Evolutionary conservation across 1,140 invertebrate genomes (phyloP).

Genomic region (Brachionus manjavacas): DNA sequence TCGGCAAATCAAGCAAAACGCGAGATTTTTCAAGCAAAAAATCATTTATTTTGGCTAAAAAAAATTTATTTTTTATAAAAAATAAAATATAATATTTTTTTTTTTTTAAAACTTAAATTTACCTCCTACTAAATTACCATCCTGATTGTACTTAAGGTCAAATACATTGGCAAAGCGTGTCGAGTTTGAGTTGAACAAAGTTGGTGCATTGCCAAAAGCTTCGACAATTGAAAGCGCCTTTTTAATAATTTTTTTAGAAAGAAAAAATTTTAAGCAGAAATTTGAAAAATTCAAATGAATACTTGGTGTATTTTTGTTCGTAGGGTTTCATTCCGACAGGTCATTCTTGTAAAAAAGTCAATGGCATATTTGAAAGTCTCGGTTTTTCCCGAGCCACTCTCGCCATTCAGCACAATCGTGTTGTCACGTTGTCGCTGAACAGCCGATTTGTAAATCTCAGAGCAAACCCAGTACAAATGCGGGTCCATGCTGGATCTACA

Average conservation of each 20-base stretch:
- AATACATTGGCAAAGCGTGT: slow-evolving; percentile 94
- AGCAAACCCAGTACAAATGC: slow-evolving; percentile 96
- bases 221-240: background rate
- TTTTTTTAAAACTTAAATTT: too few relatives aligned
- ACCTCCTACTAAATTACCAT: slow-evolving; percentile 71
- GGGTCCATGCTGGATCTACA: slow-evolving; percentile 71
- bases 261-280: too few relatives aligned
- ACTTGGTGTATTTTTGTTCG: slow-evolving; percentile 26
- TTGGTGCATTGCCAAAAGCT: slow-evolving; percentile 87
- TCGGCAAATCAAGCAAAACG: slow-evolving; percentile 14
- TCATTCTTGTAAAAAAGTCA: slow-evolving; percentile 48
- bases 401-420: slow-evolving; percentile 92
- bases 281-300: too few relatives aligned
- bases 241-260: too few relatives aligned
- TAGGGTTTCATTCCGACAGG: slow-evolving; percentile 46
- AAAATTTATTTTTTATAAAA: background rate
- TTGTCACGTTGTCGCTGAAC: slow-evolving; percentile 78
- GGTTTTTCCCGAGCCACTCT: slow-evolving; percentile 78
- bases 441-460: slow-evolving; percentile 95
- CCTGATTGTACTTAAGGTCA: slow-evolving; percentile 63
- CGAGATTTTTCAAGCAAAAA: slow-evolving; percentile 35
- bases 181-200: slow-evolving; percentile 90
- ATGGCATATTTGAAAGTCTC: slow-evolving; percentile 51
- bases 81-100: too few relatives aligned
- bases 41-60: slow-evolving; percentile 39